A percentile compares a stretch with the other conserved stretches of the same genome.
Conservation (phyloP, 2,113 vertebrate species). For the Myotis brandtii region DNA sequence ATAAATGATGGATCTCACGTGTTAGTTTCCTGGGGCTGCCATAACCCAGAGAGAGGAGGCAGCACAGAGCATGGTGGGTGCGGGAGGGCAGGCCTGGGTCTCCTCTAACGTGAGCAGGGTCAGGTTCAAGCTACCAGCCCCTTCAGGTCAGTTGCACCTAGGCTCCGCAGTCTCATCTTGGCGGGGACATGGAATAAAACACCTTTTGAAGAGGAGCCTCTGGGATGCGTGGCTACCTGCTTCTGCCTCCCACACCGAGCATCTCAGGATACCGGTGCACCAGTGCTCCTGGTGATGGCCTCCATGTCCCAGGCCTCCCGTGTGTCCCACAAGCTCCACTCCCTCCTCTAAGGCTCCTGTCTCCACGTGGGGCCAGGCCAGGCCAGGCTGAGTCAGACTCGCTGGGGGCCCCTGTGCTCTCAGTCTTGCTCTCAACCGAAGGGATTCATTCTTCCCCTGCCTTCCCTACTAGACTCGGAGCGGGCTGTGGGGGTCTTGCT, state of each 20-base stretch:
- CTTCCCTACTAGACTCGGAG: background rate
- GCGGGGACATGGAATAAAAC: background rate
- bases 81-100: background rate
- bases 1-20: accelerated
- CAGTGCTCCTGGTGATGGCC: background rate
- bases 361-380: background rate
- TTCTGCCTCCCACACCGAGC: background rate
- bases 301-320: accelerated
- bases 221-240: background rate
- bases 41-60: too few species aligned
- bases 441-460: too few species aligned
- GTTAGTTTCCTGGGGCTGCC: background rate
- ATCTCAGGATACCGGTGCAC: background rate
- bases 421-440: background rate
- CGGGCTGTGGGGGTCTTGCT: background rate
- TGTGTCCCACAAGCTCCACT: background rate
- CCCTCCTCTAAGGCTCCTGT: background rate
- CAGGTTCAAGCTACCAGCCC: background rate
- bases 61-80: accelerated
- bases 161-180: background rate
- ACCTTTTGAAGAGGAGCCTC: background rate
- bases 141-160: background rate
- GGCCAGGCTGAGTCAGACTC: background rate
- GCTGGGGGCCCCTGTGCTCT: too few species aligned
- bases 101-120: background rate